Evolutionary conservation across 2,888 invertebrate species (phyloP).

Genomic region (Xestia sexstrigata): DNA sequence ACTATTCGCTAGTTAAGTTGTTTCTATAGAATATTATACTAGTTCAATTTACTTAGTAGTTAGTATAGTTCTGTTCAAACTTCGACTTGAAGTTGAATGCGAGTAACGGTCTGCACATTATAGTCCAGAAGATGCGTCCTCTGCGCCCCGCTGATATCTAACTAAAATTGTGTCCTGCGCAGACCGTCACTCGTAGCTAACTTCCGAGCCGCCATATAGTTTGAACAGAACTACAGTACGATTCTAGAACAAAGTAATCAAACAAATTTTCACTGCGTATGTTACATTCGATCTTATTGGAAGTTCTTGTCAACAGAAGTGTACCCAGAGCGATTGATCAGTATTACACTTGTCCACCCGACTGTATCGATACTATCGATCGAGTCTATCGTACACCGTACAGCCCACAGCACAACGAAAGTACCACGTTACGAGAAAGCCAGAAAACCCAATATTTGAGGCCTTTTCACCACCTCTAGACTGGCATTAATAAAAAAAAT

Average conservation of each 20-base stretch:
- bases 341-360: constrained; percentile 42
- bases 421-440: constrained; percentile 38
- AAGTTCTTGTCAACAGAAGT: constrained; percentile 47
- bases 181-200: too few relatives aligned
- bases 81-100: background rate
- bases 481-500: background rate
- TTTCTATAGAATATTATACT: background rate
- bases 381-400: constrained; percentile 38
- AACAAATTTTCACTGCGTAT: background rate
- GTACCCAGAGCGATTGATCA: constrained; percentile 40
- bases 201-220: background rate
- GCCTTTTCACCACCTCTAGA: background rate
- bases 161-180: too few relatives aligned
- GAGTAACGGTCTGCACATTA: too few relatives aligned
- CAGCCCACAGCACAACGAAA: constrained; percentile 40
- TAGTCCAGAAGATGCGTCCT: too few relatives aligned
- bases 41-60: background rate
- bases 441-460: constrained; percentile 25
- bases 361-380: constrained; percentile 47
- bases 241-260: background rate
- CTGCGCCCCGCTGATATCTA: too few relatives aligned
- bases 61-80: background rate
- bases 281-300: background rate
- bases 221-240: background rate
- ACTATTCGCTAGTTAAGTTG: background rate